phyloP scores from a whole-genome alignment of 2,113 vertebrate species.

The Limnothrissa miodon region DNA sequence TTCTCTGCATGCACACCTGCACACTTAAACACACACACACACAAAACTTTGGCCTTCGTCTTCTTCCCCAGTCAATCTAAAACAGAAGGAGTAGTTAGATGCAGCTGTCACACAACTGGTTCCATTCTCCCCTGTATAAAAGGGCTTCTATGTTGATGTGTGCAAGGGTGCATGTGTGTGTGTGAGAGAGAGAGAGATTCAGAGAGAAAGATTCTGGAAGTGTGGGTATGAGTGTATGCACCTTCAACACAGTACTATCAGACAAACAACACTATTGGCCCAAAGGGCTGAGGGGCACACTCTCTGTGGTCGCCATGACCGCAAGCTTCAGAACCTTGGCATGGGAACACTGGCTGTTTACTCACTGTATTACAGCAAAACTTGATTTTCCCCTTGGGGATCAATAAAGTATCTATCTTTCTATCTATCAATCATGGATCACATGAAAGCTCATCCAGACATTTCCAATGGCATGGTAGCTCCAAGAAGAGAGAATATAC shows the following conservation, averaged over 20 bases:
- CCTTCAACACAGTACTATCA: conserved; percentile 16
- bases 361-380: not conserved
- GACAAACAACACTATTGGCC: not conserved
- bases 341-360: not conserved
- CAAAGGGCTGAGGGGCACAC: not conserved
- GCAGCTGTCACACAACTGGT: conserved; percentile 44
- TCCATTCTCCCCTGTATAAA: conserved; percentile 40
- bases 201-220: conserved; percentile 23
- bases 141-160: conserved; percentile 27
- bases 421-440: too few species aligned
- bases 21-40: not conserved
- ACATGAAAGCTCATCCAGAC: not conserved
- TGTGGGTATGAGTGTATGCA: not conserved
- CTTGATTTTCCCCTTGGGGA: too few species aligned
- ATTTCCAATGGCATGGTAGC: not conserved
- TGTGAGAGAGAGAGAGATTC: not conserved
- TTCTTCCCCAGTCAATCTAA: conserved; percentile 33
- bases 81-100: conserved; percentile 47
- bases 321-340: not conserved
- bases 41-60: conserved; percentile 14
- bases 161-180: conserved; percentile 5
- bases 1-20: too few species aligned
- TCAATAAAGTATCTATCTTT: too few species aligned
- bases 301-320: conserved; percentile 21
- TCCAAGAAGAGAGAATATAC: not conserved